These are phyloP conservation scores for Argyresthia albistria DNA, from an alignment of 2,888 invertebrate species.

Conservation along the genomic window DNA sequence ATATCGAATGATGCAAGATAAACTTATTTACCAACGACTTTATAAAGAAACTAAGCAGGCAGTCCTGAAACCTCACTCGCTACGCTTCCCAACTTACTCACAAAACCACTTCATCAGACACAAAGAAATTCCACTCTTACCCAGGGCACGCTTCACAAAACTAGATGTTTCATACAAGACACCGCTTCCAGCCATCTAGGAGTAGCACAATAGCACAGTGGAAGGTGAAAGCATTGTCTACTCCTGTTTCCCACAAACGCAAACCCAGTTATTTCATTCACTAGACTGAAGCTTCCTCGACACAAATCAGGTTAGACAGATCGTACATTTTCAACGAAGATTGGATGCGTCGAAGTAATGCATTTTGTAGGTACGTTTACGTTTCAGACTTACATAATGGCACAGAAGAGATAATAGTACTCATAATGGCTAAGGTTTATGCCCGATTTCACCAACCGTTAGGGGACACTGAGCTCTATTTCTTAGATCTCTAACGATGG, in stretches of 20 bases:
- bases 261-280: not conserved
- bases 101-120: not conserved
- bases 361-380: not conserved
- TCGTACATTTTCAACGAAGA: not conserved
- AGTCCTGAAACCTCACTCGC: not conserved
- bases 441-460: too few relatives aligned
- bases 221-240: conserved; percentile 2
- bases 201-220: not conserved
- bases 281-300: not conserved
- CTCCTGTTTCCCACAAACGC: not conserved
- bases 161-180: too few relatives aligned
- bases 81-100: not conserved
- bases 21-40: too few relatives aligned
- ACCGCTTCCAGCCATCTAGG: not conserved
- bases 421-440: too few relatives aligned
- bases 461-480: too few relatives aligned
- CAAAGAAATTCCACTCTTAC: not conserved
- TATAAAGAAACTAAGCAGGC: not conserved
- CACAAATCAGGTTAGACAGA: not conserved
- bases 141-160: too few relatives aligned
- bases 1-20: too few relatives aligned
- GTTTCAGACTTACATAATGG: too few relatives aligned
- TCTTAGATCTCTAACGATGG: too few relatives aligned
- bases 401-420: too few relatives aligned
- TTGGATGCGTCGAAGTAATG: not conserved